Evolutionary conservation across 1,140 invertebrate species (phyloP).

Genomic region (Lysiphlebus fabarum): DNA sequence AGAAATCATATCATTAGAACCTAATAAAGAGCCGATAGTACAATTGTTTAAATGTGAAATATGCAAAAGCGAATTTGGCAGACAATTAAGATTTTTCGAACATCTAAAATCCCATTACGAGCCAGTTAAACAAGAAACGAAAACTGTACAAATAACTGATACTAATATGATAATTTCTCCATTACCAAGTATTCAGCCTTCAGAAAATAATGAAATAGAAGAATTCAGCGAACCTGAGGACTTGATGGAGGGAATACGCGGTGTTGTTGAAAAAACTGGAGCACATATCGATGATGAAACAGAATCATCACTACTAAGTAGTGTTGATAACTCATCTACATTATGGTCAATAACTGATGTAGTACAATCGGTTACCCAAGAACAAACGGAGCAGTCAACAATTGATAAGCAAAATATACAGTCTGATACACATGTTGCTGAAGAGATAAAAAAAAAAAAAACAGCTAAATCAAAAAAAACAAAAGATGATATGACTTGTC

Average conservation of each 20-base stretch:
- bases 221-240: slow-evolving; percentile 81
- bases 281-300: too few species aligned
- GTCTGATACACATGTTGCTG: too few species aligned
- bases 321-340: too few species aligned
- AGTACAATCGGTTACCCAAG: too few species aligned
- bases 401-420: too few species aligned
- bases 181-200: slow-evolving; percentile 34
- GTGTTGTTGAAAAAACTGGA: too few species aligned
- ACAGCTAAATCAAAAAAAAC: too few species aligned
- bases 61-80: slow-evolving; percentile 62
- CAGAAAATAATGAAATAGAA: slow-evolving; percentile 51
- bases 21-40: slow-evolving; percentile 20
- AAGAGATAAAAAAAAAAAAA: too few species aligned
- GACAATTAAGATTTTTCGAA: slow-evolving; percentile 76
- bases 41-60: slow-evolving; percentile 64
- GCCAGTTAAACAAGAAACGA: slow-evolving; percentile 56
- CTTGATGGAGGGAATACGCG: slow-evolving; percentile 76
- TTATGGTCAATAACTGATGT: too few species aligned
- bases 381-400: too few species aligned
- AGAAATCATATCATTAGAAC: slow-evolving; percentile 18
- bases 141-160: slow-evolving; percentile 46
- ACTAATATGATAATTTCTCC: slow-evolving; percentile 42
- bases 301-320: too few species aligned
- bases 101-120: slow-evolving; percentile 80
- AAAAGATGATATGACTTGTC: too few species aligned